A percentile compares a stretch with the other conserved stretches of the same genome.
These are phyloP conservation scores for Diplodus puntazzo DNA, from an alignment of 2,797 vertebrate genomes.

Conservation along the genomic window DNA sequence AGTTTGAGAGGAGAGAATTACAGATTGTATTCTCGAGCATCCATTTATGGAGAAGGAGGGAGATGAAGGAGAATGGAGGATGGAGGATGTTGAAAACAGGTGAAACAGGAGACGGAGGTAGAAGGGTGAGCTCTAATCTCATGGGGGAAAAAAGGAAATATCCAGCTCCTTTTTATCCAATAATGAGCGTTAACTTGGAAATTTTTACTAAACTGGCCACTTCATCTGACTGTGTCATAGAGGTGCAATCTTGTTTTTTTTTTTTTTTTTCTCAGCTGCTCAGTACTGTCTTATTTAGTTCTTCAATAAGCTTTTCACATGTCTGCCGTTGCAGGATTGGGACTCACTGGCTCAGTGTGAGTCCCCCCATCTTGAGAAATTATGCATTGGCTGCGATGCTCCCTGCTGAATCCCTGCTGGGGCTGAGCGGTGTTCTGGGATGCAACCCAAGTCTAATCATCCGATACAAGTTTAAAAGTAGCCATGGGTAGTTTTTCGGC, in stretches of 20 bases:
- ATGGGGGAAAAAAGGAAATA: constrained; percentile 24
- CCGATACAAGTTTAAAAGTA: constrained; percentile 81
- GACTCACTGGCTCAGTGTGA: constrained; percentile 78
- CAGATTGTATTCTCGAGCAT: constrained; percentile 49
- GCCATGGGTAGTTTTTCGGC: constrained; percentile 73
- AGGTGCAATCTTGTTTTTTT: constrained; percentile 26
- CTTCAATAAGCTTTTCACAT: constrained; percentile 71
- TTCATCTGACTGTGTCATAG: constrained; percentile 44
- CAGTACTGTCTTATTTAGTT: constrained; percentile 66
- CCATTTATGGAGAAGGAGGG: constrained; percentile 50
- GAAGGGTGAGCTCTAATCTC: constrained; percentile 54
- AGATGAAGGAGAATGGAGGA: constrained; percentile 41
- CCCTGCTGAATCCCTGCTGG: constrained; percentile 81
- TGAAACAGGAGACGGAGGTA: constrained; percentile 35
- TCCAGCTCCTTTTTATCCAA: constrained; percentile 53
- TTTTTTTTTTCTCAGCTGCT: constrained; percentile 36
- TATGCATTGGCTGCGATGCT: constrained; percentile 79
- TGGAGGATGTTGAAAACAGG: constrained; percentile 33
- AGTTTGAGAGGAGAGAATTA: constrained; percentile 60
- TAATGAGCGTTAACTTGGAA: constrained; percentile 65
- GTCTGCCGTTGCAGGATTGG: constrained; percentile 70
- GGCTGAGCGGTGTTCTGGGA: constrained; percentile 78
- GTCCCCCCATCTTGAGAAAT: constrained; percentile 81
- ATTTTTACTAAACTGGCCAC: constrained; percentile 53
- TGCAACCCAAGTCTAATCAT: constrained; percentile 83